A percentile compares a stretch with the other conserved stretches of the same genome.
These are phyloP conservation scores for Tetragnatha montana DNA, from an alignment of 2,888 invertebrate genomes.

Conservation along the genomic window DNA sequence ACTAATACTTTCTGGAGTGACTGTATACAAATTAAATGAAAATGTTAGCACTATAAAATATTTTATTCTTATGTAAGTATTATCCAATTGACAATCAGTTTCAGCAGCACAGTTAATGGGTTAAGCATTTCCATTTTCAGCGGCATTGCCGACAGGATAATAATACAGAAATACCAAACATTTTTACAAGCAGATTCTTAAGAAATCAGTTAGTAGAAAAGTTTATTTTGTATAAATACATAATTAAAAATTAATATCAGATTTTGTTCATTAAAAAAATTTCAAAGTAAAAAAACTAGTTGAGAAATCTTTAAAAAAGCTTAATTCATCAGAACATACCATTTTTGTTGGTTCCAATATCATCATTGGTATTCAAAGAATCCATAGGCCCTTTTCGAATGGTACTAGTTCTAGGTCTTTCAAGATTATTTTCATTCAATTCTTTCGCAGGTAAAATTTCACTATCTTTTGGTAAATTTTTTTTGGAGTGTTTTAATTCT, in stretches of 20 bases:
- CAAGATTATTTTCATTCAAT: background rate
- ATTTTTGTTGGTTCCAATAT: constrained; percentile 2
- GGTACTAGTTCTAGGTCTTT: constrained; percentile 67
- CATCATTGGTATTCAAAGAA: background rate
- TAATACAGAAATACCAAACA: too few relatives aligned
- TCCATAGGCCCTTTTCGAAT: constrained; percentile 46
- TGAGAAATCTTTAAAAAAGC: too few relatives aligned
- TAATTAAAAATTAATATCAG: background rate
- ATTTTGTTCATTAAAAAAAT: background rate
- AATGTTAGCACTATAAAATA: too few relatives aligned
- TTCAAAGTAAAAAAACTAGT: background rate
- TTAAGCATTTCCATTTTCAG: too few relatives aligned
- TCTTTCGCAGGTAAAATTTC: background rate
- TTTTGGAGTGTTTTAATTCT: background rate
- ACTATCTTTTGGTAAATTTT: background rate
- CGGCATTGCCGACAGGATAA: too few relatives aligned
- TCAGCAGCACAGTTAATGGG: too few relatives aligned
- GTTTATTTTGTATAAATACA: background rate
- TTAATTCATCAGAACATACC: constrained; percentile 2
- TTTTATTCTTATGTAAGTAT: too few relatives aligned
- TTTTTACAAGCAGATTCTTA: too few relatives aligned
- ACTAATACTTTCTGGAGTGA: too few relatives aligned
- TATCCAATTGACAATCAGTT: too few relatives aligned
- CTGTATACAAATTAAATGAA: too few relatives aligned
- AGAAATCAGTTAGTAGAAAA: background rate